Conservation (phyloP, 2,888 invertebrate species). For the Pachliopta kotzebuea region DNA sequence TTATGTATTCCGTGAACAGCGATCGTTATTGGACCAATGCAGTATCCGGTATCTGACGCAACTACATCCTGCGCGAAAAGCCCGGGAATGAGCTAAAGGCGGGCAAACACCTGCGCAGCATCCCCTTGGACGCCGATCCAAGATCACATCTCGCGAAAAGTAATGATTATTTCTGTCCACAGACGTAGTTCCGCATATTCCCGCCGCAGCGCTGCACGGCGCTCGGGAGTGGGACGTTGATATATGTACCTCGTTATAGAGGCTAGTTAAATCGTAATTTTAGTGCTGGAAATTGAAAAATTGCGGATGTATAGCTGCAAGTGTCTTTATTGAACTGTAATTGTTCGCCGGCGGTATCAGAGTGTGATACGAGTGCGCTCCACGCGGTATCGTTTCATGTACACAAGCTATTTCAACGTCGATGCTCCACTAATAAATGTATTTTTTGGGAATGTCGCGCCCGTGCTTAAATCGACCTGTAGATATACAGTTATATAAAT, state of each 20-base stretch:
- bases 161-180: slow-evolving; percentile 81
- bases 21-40: slow-evolving; percentile 65
- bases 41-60: slow-evolving; percentile 61
- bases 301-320: slow-evolving; percentile 43
- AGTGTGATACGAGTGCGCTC: slow-evolving; percentile 25
- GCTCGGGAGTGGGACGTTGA: slow-evolving; percentile 55
- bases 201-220: slow-evolving; percentile 64
- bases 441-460: slow-evolving; percentile 23
- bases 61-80: slow-evolving; percentile 72
- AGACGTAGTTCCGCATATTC: slow-evolving; percentile 70
- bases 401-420: slow-evolving; percentile 5
- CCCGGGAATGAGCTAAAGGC: slow-evolving; percentile 69
- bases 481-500: slow-evolving; percentile 19
- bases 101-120: slow-evolving; percentile 69
- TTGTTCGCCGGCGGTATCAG: slow-evolving; percentile 29
- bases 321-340: slow-evolving; percentile 33
- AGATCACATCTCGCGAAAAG: slow-evolving; percentile 80
- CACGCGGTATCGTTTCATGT: slow-evolving; percentile 22
- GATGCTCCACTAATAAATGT: slow-evolving; percentile 24
- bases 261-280: slow-evolving; percentile 67
- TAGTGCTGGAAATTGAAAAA: slow-evolving; percentile 62
- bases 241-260: slow-evolving; percentile 61
- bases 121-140: slow-evolving; percentile 61
- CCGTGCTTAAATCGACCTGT: slow-evolving; percentile 16
- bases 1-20: slow-evolving; percentile 47